phyloP scores from a whole-genome alignment of 2,797 vertebrate genomes.

The Crocodylus rhombifer region DNA sequence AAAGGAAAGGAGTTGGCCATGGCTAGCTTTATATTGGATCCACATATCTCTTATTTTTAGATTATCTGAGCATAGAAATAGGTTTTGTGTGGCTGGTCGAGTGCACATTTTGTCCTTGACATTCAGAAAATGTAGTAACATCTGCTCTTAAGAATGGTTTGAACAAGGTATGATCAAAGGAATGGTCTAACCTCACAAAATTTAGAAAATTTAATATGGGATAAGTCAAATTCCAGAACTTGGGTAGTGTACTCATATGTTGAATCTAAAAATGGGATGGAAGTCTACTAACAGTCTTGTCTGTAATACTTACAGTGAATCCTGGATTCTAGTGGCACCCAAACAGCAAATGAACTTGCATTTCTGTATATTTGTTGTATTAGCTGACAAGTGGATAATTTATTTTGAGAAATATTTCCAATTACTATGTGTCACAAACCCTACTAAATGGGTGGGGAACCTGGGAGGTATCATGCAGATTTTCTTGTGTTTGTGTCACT shows the following conservation, averaged over 20 bases:
- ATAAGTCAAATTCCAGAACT: neutral
- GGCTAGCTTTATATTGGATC: too few relatives aligned
- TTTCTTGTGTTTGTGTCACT: too few relatives aligned
- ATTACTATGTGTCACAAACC: neutral
- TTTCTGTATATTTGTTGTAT: neutral
- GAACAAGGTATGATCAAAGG: rapidly evolving
- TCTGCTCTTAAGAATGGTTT: neutral
- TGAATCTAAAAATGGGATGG: neutral
- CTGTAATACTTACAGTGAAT: neutral
- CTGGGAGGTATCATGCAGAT: too few relatives aligned
- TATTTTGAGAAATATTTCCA: neutral
- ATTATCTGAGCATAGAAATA: neutral
- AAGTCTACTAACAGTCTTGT: neutral
- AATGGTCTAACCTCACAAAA: rapidly evolving
- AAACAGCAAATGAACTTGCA: too few relatives aligned
- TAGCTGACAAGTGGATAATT: neutral
- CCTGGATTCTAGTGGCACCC: too few relatives aligned
- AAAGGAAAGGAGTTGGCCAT: rapidly evolving
- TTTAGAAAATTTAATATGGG: neutral
- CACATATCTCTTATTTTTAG: too few relatives aligned
- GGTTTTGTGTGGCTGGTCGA: neutral
- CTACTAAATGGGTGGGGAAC: too few relatives aligned
- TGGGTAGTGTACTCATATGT: neutral
- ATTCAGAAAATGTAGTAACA: neutral
- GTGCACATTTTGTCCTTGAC: neutral